These are phyloP conservation scores for Decapterus maruadsi DNA, from an alignment of 2,797 vertebrate species.

Conservation along the genomic window DNA sequence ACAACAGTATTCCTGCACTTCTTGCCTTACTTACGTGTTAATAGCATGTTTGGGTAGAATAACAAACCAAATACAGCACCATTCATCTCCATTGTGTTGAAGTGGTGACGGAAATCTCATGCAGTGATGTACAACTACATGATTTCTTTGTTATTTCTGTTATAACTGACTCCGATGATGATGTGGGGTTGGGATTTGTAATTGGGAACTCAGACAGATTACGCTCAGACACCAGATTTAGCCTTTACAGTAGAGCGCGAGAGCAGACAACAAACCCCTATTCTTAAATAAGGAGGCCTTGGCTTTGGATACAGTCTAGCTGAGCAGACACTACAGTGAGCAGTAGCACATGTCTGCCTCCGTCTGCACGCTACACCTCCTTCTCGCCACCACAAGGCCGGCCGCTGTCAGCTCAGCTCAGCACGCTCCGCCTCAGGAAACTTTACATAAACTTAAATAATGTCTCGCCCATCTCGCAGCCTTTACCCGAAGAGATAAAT, in stretches of 20 bases:
- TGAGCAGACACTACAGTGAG: no score
- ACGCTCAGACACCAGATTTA: background rate
- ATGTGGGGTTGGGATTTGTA: no score
- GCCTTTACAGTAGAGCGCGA: background rate
- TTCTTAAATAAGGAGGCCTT: conserved; percentile 6
- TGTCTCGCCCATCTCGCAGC: conserved; percentile 53
- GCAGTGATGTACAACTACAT: background rate
- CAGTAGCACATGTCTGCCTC: background rate
- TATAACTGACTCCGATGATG: no score
- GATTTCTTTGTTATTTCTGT: background rate
- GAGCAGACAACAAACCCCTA: background rate
- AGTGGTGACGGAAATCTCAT: background rate
- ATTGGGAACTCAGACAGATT: background rate
- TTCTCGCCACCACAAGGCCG: conserved; percentile 1
- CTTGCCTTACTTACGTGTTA: background rate
- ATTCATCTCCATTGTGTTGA: background rate
- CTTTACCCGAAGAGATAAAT: conserved; percentile 71
- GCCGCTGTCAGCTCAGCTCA: conserved; percentile 43
- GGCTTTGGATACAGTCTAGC: background rate
- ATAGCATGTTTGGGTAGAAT: background rate
- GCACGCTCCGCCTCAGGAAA: conserved; percentile 36
- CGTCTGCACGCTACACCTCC: conserved; percentile 6
- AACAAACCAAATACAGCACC: background rate
- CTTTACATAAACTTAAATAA: conserved; percentile 63
- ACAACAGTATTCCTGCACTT: background rate